Base-by-base conservation (phyloP, 2,797 vertebrate genomes). In the Heterohyrax brucei region DNA sequence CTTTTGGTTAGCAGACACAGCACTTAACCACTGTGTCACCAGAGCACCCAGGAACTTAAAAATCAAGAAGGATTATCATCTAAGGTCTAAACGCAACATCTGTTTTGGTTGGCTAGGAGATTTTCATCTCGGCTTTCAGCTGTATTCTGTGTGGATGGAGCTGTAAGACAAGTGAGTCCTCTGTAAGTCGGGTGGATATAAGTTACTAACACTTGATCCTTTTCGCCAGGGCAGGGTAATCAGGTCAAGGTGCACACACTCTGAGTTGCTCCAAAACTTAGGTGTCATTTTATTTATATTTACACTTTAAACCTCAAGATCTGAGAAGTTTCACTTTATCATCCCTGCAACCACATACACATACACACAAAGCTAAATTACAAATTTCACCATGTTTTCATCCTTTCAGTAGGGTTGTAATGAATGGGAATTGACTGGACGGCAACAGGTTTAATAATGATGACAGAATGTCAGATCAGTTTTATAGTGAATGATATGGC, bases 271-370 rank as follows among this genome's bases (percentile, higher is more conserved):
- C 39, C 33, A 85, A 46, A 48, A 70, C 89, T 94, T 44, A 73
- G 44, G 83, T 85, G 2, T 44, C 61, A 75, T 30, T 44, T 62
- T 59, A 95, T 68, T 92, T 88, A 30, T n/a, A 13, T 46, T 87
- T 82, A 39, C 83, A n/a, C 85, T 92, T 90, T 84, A 91, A 88
- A 84, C 9, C 64, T 89, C 68, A 26, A 68, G 2, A 66, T 46
- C 72, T 91, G 64, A 46, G 14, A 64, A 44, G 12, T n/a, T 81
- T 95, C 64, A 28, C 14, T 39, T 13, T 68, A 33, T 70, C 59
- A 78, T 24, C 10, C 3, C 26, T 59, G 7, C 53, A 56, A 56
- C 33, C n/a, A 72, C 33, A 33, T 5, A 39, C 1, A 30, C 66
- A 72, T 9, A 9, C 68, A 68, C 56, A 85, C 82, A 28, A 89